These are phyloP conservation scores for Melangyna quadrimaculata DNA, from an alignment of 2,888 invertebrate species.

Conservation along the genomic window DNA sequence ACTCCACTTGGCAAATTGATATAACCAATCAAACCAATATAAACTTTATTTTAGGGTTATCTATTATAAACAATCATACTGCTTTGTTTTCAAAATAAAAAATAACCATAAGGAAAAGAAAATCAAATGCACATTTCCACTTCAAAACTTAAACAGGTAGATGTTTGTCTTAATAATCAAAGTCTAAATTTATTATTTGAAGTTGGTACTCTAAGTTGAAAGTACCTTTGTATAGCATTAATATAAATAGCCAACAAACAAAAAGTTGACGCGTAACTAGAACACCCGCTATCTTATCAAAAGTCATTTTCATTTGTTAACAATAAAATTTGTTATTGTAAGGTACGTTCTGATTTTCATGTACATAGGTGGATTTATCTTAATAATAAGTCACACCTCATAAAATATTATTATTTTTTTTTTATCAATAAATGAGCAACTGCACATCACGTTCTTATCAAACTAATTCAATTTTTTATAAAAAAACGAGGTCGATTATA, in stretches of 20 bases:
- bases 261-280: neutral
- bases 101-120: neutral
- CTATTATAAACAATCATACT: too few relatives aligned
- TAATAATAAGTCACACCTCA: slow-evolving; percentile 15
- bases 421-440: neutral
- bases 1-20: too few relatives aligned
- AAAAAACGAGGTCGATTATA: neutral
- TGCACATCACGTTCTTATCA: slow-evolving; percentile 7
- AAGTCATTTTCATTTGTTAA: neutral
- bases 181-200: neutral
- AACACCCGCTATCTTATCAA: slow-evolving; percentile 10
- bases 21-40: too few relatives aligned
- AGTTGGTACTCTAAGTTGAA: neutral
- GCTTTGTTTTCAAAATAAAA: too few relatives aligned
- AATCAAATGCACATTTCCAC: neutral
- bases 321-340: neutral
- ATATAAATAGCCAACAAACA: neutral
- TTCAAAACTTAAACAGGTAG: neutral
- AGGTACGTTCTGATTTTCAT: neutral
- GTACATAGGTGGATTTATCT: neutral
- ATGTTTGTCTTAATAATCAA: neutral
- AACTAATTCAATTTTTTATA: neutral
- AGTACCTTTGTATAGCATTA: neutral
- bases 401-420: neutral
- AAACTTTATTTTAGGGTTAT: too few relatives aligned